Conservation (phyloP, 2,888 invertebrate species). For the Xiphydria camelus region DNA sequence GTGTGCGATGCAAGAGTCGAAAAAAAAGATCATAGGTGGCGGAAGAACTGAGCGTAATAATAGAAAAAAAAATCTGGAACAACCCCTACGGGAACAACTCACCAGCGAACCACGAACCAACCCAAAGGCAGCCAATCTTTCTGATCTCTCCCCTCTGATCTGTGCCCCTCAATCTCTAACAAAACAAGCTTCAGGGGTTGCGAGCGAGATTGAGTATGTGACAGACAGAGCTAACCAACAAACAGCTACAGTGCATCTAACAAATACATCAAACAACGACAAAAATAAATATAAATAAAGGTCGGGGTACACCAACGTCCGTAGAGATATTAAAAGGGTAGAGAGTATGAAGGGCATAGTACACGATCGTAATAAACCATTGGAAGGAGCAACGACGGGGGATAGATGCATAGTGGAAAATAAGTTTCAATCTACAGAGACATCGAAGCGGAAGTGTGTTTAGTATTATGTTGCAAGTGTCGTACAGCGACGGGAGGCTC, state of each 20-base stretch:
- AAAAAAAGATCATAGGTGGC: no score
- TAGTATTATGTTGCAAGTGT: slow-evolving; percentile 23
- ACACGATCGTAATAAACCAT: slow-evolving; percentile 34
- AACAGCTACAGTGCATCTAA: slow-evolving; percentile 60
- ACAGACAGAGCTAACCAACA: slow-evolving; percentile 58
- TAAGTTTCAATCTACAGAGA: slow-evolving; percentile 26
- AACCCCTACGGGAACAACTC: slow-evolving; percentile 55
- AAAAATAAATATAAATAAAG: slow-evolving; percentile 56
- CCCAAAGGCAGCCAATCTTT: slow-evolving; percentile 56
- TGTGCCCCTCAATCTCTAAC: slow-evolving; percentile 54
- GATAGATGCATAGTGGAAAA: slow-evolving; percentile 33
- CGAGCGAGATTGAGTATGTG: slow-evolving; percentile 55
- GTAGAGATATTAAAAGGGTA: slow-evolving; percentile 33
- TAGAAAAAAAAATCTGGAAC: slow-evolving; percentile 46
- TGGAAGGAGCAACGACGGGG: slow-evolving; percentile 32
- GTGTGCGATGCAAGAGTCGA: no score
- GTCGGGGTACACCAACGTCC: slow-evolving; percentile 45
- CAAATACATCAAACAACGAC: slow-evolving; percentile 58
- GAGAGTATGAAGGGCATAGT: slow-evolving; percentile 33
- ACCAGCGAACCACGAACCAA: slow-evolving; percentile 56
- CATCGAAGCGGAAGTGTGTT: slow-evolving; percentile 30
- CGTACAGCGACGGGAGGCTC: slow-evolving; percentile 1
- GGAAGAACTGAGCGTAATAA: slow-evolving; percentile 14
- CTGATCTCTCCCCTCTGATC: slow-evolving; percentile 51
- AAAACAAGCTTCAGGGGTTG: slow-evolving; percentile 55